Evolutionary conservation across 2,797 vertebrate genomes (phyloP), one percentile per base, ranked within the genome.

Genomic region (Liasis olivaceus): DNA sequence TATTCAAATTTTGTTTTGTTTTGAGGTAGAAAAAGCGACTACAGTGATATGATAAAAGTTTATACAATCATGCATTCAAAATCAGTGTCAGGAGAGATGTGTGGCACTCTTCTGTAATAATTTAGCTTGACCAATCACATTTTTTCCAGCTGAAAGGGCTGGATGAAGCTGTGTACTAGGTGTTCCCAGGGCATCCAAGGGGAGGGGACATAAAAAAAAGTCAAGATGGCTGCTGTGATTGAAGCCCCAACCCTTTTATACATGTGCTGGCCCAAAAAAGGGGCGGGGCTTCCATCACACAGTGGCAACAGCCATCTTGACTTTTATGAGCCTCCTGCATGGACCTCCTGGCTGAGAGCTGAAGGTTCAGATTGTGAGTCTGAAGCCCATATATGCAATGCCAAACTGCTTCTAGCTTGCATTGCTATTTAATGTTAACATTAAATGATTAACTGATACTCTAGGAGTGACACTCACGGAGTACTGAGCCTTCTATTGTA

Each of bases 351-450:
- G 15, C 17, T 77, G 69, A 77, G 69, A 77, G 36, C 69, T 77
- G 6, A 72, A 72, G 31, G 69, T 22, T 77, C 69, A 42, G 69
- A 42, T 36, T 42, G 69, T 15, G 36, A 77, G 17, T 36, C 36
- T 77, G 31, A 77, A 77, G 31, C 17, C 31, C 17, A 42, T 36
- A 22, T 77, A 42, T 3, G 1, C 69, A 42, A 31, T 77, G 31
- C 36, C 6, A 36, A 36, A 42, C 15, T 20, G 69, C 31, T 36
- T 77, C 17, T 22, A 77, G 31, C 20, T 42, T 77, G 17, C 31
- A 77, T 42, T 77, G 12, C 93, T 92, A 91, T 64, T 36, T 60
- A n/a, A 60, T 85, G 54, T 28, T 94, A 72, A 63, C 77, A 92
- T 15, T 31, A 59, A n/a, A 9, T 42, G 31, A 51, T 85, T 72